Evolutionary conservation across 2,888 invertebrate species (phyloP), one percentile per base, ranked within the genome.

Genomic region (Eupithecia exiguata): DNA sequence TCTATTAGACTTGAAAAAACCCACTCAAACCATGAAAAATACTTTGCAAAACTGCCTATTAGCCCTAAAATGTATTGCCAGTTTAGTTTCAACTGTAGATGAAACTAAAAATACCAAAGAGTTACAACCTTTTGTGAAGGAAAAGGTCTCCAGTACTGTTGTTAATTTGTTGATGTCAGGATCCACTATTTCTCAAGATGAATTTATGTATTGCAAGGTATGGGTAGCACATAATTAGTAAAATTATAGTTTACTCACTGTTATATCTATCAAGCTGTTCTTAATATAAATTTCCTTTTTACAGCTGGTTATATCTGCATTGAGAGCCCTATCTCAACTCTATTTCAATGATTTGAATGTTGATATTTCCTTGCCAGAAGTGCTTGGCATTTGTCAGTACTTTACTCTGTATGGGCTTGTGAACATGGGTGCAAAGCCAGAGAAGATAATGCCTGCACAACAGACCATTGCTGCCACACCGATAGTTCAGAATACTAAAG

Each of bases 361-460:
- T 30, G 81, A 81, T 10, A 85, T 89, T 77, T 84, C 86, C 5
- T 76, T 94, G 66, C 95, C 95, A 40, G 93, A 95, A 78, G 85
- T 96, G 14, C 90, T 97, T 75, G 96, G 96, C 0, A 89, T 96
- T 61, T 92, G 95, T 69, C 92, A 94, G 74, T 88, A 95, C 72
- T 96, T 94, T 80, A 94, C 96, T 86, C 86, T 96, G 6, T 96
- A 93, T 84, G 95, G 94, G 0, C 81, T 95, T 7, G 86, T 93
- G n/a, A 86, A 80, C 16, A 88, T 88, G 75, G 84, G 83, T 14
- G 86, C 85, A 77, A 87, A 89, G 49, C 93, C 89, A 6, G 95
- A 96, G 1, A 94, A 92, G 81, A 95, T 96, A 40, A 89, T 95
- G 87, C 95, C 96, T 1, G 95, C 96, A 0, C 95, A 96, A 79